phyloP scores from a whole-genome alignment of 2,888 invertebrate species.

The Chalcosyrphus nemorum region DNA sequence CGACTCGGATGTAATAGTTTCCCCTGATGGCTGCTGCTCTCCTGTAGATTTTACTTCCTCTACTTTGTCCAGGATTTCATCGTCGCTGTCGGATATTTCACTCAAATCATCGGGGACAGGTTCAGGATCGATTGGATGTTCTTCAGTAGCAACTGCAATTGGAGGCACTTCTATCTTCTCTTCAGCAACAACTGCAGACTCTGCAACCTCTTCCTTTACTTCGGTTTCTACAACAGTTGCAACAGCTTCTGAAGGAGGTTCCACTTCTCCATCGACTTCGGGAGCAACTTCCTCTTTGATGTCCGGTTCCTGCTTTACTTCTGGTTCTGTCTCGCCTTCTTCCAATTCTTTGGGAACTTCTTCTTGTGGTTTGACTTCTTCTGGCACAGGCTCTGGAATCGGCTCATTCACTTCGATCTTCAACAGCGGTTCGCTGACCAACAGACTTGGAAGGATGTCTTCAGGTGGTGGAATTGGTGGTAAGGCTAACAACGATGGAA shows the following conservation, averaged over 20 bases:
- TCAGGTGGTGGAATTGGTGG: slow-evolving; percentile 78
- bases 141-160: slow-evolving; percentile 3
- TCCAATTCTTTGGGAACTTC: not conserved
- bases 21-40: slow-evolving; percentile 1
- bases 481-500: slow-evolving; percentile 79
- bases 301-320: slow-evolving; percentile 54
- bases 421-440: not conserved
- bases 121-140: slow-evolving; percentile 61
- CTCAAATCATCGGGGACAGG: slow-evolving; percentile 85
- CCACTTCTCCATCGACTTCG: slow-evolving; percentile 32
- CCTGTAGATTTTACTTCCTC: slow-evolving; percentile 82
- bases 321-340: not conserved
- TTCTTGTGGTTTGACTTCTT: not conserved
- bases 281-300: slow-evolving; percentile 67
- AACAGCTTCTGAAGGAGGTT: not conserved
- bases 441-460: slow-evolving; percentile 74
- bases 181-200: not conserved
- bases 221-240: slow-evolving; percentile 2
- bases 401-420: slow-evolving; percentile 2
- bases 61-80: slow-evolving; percentile 92
- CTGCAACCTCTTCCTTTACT: not conserved
- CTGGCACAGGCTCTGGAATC: slow-evolving; percentile 46
- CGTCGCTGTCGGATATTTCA: slow-evolving; percentile 94
- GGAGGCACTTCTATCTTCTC: slow-evolving; percentile 1
- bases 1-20: slow-evolving; percentile 1